Evolutionary conservation across 2,797 vertebrate genomes (phyloP), one percentile per base, ranked within the genome.

Genomic region (Tragopan temminckii): DNA sequence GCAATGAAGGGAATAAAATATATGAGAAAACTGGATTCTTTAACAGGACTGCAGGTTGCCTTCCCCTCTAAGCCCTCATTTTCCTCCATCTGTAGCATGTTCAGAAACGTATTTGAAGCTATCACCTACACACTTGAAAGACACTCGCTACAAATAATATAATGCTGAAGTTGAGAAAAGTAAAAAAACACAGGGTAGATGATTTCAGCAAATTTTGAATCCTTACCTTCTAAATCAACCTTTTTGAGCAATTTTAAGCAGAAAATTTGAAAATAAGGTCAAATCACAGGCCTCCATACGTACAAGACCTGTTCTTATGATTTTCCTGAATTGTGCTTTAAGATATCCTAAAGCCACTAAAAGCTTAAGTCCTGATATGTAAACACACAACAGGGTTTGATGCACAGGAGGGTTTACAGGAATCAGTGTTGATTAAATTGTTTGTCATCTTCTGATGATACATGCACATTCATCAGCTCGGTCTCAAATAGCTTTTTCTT

Each of bases 291-390:
- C 10, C 24, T 46, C 11, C 23, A 48, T 45, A 25, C 23, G 45
- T 52, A 8, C 66, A 91, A 81, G 64, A 9, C 50, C 14, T 17
- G 24, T 23, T 12, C 40, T 69, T 27, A 27, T 3, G 8, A 53
- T 42, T 67, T 82, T 21, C 15, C 25, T 42, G 19, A 59, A 70
- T 20, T 36, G 43, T 4, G 1, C 40, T n/a, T 82, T 31, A 80
- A 64, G 24, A 19, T 52, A 13, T 50, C 21, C 62, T 59, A n/a
- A 42, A 72, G 38, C 18, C 50, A 21, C 20, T 43, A 42, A 82
- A 74, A 5, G 5, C 36, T 53, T 35, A 50, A 57, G 25, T 74
- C 36, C 40, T 7, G 18, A 0, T 2, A 35, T 0, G 1, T 1
- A 5, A 19, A 3, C 36, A 52, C 21, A 12, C 8, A 43, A 2